Conservation (phyloP, 2,888 invertebrate species). For the Automeris io region DNA sequence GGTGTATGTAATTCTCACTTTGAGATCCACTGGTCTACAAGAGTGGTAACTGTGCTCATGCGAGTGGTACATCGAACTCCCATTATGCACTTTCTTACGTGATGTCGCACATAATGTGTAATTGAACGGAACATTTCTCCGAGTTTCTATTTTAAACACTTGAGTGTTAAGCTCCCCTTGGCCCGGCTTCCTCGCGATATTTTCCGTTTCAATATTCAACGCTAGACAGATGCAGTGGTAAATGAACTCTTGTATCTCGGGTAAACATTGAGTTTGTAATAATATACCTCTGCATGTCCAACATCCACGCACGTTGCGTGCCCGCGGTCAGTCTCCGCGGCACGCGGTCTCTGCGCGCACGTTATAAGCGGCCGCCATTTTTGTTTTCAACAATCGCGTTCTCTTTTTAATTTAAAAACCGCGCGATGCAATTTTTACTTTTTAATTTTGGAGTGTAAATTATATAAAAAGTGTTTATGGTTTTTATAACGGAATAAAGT, state of each 20-base stretch:
- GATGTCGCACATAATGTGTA: conserved; percentile 18
- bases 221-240: conserved; percentile 35
- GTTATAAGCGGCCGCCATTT: conserved; percentile 10
- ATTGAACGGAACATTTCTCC: conserved; percentile 13
- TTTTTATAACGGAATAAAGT: conserved; percentile 17
- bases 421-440: neutral
- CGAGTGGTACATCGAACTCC: neutral
- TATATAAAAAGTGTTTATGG: conserved; percentile 1
- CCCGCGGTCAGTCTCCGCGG: conserved; percentile 40
- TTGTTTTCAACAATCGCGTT: conserved; percentile 17
- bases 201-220: conserved; percentile 29
- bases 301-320: conserved; percentile 34
- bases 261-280: conserved; percentile 31
- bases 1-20: too few relatives aligned
- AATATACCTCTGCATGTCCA: conserved; percentile 35
- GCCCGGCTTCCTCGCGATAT: conserved; percentile 22
- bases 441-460: neutral
- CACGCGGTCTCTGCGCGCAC: conserved; percentile 50
- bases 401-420: conserved; percentile 11
- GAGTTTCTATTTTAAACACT: conserved; percentile 9
- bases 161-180: conserved; percentile 9
- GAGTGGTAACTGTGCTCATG: neutral
- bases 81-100: conserved; percentile 47
- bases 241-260: conserved; percentile 27
- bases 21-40: too few relatives aligned